These are phyloP conservation scores for Lycodopsis pacificus DNA, from an alignment of 2,797 vertebrate genomes.

Conservation along the genomic window DNA sequence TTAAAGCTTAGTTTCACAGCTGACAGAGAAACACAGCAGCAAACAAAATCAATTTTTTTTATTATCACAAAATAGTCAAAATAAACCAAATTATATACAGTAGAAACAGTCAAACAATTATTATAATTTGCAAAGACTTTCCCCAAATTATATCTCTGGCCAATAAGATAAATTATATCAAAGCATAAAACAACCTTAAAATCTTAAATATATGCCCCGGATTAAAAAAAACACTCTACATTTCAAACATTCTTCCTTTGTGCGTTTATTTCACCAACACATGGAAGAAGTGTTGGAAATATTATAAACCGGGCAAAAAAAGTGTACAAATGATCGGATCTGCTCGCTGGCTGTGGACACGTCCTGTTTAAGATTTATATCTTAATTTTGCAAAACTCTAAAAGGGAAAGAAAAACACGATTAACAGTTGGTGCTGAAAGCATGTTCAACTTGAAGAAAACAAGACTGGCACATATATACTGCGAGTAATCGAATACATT, in stretches of 20 bases:
- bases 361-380: constrained; percentile 1
- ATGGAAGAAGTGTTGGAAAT: constrained; percentile 24
- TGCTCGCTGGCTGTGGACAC: not conserved
- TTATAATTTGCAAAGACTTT: constrained; percentile 43
- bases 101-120: constrained; percentile 53
- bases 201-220: constrained; percentile 60
- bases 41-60: constrained; percentile 61
- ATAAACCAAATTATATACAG: constrained; percentile 58
- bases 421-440: constrained; percentile 5
- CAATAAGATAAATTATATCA: constrained; percentile 50
- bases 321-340: not conserved
- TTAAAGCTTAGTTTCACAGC: not conserved
- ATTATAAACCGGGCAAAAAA: not conserved
- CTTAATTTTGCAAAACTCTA: constrained; percentile 12
- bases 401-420: not conserved
- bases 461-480: constrained; percentile 8
- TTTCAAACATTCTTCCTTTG: constrained; percentile 40
- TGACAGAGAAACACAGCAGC: constrained; percentile 3
- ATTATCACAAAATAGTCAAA: constrained; percentile 77
- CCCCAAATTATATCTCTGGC: constrained; percentile 45
- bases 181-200: constrained; percentile 65
- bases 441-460: constrained; percentile 5
- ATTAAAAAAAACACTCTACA: constrained; percentile 58
- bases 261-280: constrained; percentile 47
- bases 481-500: constrained; percentile 40